Conservation (phyloP, 2,113 vertebrate species). For the Anas platyrhynchos region DNA sequence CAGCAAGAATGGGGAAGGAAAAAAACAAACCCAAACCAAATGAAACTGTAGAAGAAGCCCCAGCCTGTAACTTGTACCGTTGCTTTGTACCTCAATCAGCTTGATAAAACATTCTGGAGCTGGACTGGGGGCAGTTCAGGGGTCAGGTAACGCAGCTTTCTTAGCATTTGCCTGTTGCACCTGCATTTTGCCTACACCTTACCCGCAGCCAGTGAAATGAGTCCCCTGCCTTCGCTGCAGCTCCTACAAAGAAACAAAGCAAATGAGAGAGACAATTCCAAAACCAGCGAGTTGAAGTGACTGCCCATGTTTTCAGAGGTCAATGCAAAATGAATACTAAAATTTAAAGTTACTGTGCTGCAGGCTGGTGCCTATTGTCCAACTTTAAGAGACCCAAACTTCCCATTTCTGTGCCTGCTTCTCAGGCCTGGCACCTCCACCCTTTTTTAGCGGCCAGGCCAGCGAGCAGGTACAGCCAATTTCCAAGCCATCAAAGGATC, state of each 20-base stretch:
- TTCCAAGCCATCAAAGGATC: conserved; percentile 19
- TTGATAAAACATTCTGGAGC: neutral
- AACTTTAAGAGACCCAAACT: neutral
- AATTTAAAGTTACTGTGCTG: neutral
- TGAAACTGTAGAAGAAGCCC: no score
- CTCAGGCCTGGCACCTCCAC: neutral
- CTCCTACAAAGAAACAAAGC: neutral
- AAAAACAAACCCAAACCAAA: neutral
- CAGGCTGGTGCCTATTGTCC: neutral
- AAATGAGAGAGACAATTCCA: neutral
- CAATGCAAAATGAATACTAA: neutral
- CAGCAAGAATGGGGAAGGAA: neutral
- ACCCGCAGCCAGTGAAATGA: neutral
- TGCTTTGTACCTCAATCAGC: neutral
- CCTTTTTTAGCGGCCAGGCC: neutral
- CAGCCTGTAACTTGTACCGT: neutral
- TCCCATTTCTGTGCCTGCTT: fast-evolving
- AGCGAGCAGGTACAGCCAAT: neutral
- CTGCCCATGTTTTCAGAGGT: neutral
- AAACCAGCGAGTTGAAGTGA: neutral
- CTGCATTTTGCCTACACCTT: neutral
- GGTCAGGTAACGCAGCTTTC: neutral
- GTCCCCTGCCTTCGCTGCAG: neutral
- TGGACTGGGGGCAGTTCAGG: no score
- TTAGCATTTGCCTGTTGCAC: neutral